Evolutionary conservation across 2,797 vertebrate species (phyloP).

Genomic region (Sus cebifrons): DNA sequence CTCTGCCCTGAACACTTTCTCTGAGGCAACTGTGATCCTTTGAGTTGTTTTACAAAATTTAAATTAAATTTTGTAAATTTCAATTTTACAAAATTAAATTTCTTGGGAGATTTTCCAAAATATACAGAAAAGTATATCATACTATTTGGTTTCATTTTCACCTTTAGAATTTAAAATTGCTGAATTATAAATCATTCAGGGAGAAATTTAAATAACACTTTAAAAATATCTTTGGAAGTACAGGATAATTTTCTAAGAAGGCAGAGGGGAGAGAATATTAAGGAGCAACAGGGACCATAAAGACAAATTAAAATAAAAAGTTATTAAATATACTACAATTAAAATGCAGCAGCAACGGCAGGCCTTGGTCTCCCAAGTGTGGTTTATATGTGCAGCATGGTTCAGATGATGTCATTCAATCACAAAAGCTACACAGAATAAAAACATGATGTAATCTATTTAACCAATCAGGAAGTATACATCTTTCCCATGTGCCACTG

Average conservation of each 20-base stretch:
- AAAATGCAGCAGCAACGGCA: neutral
- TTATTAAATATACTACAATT: neutral
- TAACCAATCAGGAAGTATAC: slow-evolving; percentile 7
- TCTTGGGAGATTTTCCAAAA: slow-evolving; percentile 42
- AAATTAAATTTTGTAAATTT: too few species aligned
- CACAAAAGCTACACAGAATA: slow-evolving; percentile 59
- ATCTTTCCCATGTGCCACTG: neutral
- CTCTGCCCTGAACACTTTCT: neutral
- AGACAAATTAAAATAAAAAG: slow-evolving; percentile 37
- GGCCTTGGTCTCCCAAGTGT: neutral
- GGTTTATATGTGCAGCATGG: neutral
- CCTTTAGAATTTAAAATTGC: slow-evolving; percentile 46
- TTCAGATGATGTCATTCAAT: slow-evolving; percentile 54
- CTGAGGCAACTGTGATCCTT: slow-evolving; percentile 4
- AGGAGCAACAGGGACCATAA: slow-evolving; percentile 39
- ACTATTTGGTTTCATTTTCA: slow-evolving; percentile 58
- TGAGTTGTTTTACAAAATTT: slow-evolving; percentile 49
- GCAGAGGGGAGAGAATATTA: neutral
- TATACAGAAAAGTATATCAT: neutral
- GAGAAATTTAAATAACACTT: neutral
- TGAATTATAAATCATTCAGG: slow-evolving; percentile 16
- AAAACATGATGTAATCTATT: slow-evolving; percentile 39
- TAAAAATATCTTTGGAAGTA: slow-evolving; percentile 26
- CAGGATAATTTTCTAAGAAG: neutral
- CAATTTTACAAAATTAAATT: slow-evolving; percentile 44